phyloP scores from a whole-genome alignment of 1,140 invertebrate species.

The Brachystomella parvula region DNA sequence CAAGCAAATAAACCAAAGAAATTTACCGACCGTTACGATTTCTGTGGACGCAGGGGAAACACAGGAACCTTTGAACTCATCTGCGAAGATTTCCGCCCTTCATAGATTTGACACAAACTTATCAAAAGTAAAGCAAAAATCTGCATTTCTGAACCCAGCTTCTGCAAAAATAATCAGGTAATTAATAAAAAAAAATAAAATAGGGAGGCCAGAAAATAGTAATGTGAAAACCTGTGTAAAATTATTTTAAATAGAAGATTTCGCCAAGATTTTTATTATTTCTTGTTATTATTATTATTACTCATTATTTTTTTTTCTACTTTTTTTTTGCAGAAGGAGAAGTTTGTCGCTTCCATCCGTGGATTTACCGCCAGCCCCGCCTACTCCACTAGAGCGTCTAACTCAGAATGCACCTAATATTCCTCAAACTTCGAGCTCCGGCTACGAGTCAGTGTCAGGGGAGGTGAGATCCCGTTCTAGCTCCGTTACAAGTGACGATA shows the following conservation, averaged over 20 bases:
- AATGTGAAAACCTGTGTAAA: background rate
- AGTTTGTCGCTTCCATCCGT: background rate
- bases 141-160: background rate
- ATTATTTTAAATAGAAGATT: background rate
- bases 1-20: no score
- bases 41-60: no score
- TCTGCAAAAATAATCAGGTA: background rate
- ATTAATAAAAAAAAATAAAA: no score
- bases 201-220: no score
- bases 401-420: background rate
- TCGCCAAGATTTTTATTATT: no score
- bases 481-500: conserved; percentile 20
- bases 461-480: conserved; percentile 13
- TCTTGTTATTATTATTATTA: background rate
- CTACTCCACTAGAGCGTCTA: background rate
- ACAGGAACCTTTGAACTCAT: no score
- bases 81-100: no score
- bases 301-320: background rate
- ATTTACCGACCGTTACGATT: no score
- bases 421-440: conserved; percentile 18
- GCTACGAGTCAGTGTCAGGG: conserved; percentile 19
- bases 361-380: background rate
- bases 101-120: no score
- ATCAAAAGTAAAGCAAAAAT: no score
- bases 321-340: background rate